Evolutionary conservation across 2,888 invertebrate genomes (phyloP), one percentile per base, ranked within the genome.

Genomic region (Agriopis aurantiaria): DNA sequence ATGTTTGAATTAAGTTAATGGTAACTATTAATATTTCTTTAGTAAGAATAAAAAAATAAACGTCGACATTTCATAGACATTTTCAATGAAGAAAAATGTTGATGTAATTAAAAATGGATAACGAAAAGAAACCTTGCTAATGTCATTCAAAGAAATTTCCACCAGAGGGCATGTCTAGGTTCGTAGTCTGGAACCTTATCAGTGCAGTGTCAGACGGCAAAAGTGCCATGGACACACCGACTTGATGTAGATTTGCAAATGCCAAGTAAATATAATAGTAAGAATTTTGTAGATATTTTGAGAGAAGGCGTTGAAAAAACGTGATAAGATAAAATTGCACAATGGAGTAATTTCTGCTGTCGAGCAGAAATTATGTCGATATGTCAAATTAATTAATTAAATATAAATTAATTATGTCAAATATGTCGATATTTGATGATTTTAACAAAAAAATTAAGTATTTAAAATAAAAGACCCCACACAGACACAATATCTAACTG

Each of bases 161-260:
- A 46, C 52, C 40, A 41, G 52, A 69, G 65, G 52, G 64, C 60
- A 40, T 8, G 64, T 68, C 69, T 65, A 52, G 51, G 48, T 51
- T 64, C 45, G 40, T 56, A 68, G 72, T 72, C 67, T 71, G 52
- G 63, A n/a, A 46, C 57, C 63, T 76, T 76, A 76, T 76, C 74
- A 56, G 65, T 72, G 69, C 69, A 60, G 52, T 61, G 71, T 66
- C 74, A 69, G 68, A 64, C 61, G 52, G 60, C 61, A 65, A 67
- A 63, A 69, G 52, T 61, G 61, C 65, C n/a, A 51, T 17, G 55
- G 57, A 66, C 70, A 65, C 33, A 59, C 53, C 4, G 51, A 33
- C 40, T 40, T 14, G 46, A 48, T 58, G 58, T n/a, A 65, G 40
- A 69, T 70, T 69, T 61, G 49, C 51, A 52, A 65, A 65, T 46